Evolutionary conservation across 2,888 invertebrate genomes (phyloP).

Genomic region (Himalopsyche anomala): DNA sequence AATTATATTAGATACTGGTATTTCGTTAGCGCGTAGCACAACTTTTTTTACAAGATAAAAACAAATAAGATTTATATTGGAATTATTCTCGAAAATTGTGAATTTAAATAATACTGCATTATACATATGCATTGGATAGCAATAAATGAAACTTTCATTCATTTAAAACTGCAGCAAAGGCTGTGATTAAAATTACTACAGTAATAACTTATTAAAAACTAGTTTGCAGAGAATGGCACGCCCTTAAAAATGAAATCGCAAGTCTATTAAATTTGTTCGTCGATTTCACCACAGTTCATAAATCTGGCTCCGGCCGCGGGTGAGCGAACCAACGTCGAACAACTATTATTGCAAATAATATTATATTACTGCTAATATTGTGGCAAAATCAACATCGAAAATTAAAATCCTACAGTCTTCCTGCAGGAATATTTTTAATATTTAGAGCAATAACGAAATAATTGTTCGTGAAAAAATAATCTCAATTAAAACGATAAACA

Average conservation of each 20-base stretch:
- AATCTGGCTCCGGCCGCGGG: slow-evolving; percentile 19
- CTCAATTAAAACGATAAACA: too few species aligned
- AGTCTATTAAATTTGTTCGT: slow-evolving; percentile 23
- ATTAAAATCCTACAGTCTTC: not conserved
- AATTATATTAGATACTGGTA: too few species aligned
- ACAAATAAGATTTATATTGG: too few species aligned
- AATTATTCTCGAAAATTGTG: too few species aligned
- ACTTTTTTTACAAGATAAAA: too few species aligned
- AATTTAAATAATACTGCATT: not conserved
- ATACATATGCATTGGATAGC: not conserved
- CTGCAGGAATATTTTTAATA: not conserved
- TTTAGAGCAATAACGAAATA: too few species aligned
- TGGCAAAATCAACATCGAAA: not conserved
- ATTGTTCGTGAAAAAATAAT: too few species aligned
- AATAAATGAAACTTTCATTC: slow-evolving; percentile 20
- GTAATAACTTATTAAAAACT: slow-evolving; percentile 44
- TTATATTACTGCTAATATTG: slow-evolving; percentile 17
- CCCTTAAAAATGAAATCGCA: slow-evolving; percentile 50
- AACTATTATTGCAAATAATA: slow-evolving; percentile 22
- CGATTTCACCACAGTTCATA: slow-evolving; percentile 48
- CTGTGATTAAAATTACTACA: slow-evolving; percentile 32
- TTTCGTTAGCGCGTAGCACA: too few species aligned
- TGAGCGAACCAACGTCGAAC: slow-evolving; percentile 10
- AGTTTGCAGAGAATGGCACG: slow-evolving; percentile 48
- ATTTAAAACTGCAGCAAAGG: not conserved